Base-by-base conservation (phyloP, 2,113 vertebrate genomes). In the Amazona vittata region DNA sequence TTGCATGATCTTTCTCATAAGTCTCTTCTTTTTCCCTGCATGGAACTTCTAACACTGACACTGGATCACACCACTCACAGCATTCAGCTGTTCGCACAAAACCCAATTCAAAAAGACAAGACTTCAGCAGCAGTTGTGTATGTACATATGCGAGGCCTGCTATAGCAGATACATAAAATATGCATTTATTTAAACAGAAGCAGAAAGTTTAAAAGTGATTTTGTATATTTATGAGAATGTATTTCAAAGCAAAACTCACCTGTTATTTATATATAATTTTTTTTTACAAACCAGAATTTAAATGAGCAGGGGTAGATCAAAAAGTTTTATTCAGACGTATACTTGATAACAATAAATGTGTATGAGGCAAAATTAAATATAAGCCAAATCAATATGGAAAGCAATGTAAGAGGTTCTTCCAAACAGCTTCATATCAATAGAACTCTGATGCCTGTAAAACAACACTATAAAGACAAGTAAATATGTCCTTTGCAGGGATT, bases 51-150 rank as follows among this genome's bases (percentile, higher is more conserved):
- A 79, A 44, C 0, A 1, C 18, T 71, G 49, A 44, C 15, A 76
- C 33, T 4, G 2, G 15, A 24, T 67, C 41, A 31, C 6, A 29
- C 14, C 17, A 39, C 33, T 76, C 3, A 0, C 2, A 11, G 8
- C 15, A 28, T 76, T 82, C 39, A 44, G 4, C 44, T 76, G 24
- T n/a, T 94, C 46, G 41, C 7, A 33, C 5, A 4, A 73, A 80
- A 75, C 4, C 20, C 11, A 63, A 9, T 4, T 8, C 21, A n/a
- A 76, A 84, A 90, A 80, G 11, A 19, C 15, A 47, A 55, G 26
- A 50, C 31, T 90, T 69, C 33, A 79, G 24, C 16, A 44, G 18
- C 33, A 80, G 16, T 28, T 28, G n/a, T 9, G 8, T 49, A 50
- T 43, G 26, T 69, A 8, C 11, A 68, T 11, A 15, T 3, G 5